A percentile compares a stretch with the other conserved stretches of the same genome.
Evolutionary conservation across 2,113 vertebrate species (phyloP).

Genomic region (Siphamia tubifer): DNA sequence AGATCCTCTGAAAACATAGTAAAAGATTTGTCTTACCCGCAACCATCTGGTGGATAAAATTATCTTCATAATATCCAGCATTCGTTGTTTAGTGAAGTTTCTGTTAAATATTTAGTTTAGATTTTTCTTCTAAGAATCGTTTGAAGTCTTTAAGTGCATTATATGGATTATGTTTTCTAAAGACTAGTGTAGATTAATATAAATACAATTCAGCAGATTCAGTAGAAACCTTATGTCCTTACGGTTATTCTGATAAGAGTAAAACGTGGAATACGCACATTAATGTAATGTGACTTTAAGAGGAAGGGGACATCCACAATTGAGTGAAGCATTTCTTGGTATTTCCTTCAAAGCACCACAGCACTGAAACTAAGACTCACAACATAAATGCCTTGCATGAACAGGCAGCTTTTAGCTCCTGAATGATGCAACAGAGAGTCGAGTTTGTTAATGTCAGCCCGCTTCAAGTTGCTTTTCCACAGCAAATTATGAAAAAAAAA

Average conservation of each 20-base stretch:
- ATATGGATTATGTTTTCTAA: background rate
- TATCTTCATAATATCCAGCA: background rate
- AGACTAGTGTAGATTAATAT: conserved; percentile 2
- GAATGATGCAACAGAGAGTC: conserved; percentile 35
- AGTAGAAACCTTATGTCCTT: background rate
- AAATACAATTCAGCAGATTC: too few species aligned
- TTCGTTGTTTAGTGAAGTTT: background rate
- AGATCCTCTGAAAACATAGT: conserved; percentile 11
- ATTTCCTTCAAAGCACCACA: conserved; percentile 24
- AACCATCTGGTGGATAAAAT: conserved; percentile 23
- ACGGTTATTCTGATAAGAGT: background rate
- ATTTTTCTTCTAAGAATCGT: background rate
- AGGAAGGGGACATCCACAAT: conserved; percentile 2
- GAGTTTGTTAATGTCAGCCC: conserved; percentile 49
- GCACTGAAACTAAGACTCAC: conserved; percentile 23
- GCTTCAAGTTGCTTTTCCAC: conserved; percentile 38
- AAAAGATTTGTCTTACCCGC: conserved; percentile 18
- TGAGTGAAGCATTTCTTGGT: conserved; percentile 29
- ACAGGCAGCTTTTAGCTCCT: conserved; percentile 16
- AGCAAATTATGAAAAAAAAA: conserved; percentile 36
- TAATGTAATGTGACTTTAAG: conserved; percentile 30
- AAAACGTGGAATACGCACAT: conserved; percentile 16
- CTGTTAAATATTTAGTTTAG: conserved; percentile 1
- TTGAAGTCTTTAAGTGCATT: background rate
- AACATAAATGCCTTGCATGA: conserved; percentile 34